These are phyloP conservation scores for Ganaspis brasiliensis DNA, from an alignment of 2,888 invertebrate genomes.

Conservation along the genomic window DNA sequence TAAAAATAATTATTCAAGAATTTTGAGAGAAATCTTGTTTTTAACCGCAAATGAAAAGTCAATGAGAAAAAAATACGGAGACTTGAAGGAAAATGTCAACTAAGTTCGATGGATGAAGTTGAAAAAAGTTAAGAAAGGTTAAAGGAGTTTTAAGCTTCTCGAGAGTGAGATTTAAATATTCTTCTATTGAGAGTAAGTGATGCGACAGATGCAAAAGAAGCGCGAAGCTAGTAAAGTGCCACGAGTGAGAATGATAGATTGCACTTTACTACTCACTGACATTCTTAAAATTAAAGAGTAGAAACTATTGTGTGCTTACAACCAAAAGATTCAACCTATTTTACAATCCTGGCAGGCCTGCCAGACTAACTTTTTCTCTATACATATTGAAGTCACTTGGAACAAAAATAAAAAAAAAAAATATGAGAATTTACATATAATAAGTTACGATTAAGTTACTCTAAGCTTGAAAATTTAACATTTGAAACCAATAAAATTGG, in stretches of 20 bases:
- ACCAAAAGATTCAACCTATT: constrained; percentile 17
- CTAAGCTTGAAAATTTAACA: too few species aligned
- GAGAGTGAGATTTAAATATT: constrained; percentile 8
- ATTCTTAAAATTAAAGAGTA: constrained; percentile 53
- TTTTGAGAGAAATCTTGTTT: background rate
- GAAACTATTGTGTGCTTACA: constrained; percentile 26
- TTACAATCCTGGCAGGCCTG: constrained; percentile 21
- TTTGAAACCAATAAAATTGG: too few species aligned
- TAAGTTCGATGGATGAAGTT: background rate
- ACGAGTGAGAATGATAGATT: constrained; percentile 66
- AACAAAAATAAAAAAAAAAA: background rate
- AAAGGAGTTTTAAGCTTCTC: background rate
- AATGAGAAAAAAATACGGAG: background rate
- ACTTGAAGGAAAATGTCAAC: constrained; percentile 6
- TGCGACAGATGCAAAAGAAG: constrained; percentile 7
- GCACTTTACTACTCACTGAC: constrained; percentile 64
- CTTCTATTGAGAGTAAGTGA: constrained; percentile 11
- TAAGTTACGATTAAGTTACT: too few species aligned
- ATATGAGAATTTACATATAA: too few species aligned
- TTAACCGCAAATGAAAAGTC: background rate
- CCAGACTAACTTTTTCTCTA: background rate
- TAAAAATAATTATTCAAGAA: constrained; percentile 3
- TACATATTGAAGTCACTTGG: background rate
- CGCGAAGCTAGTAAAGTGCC: constrained; percentile 15
- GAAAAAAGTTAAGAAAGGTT: background rate